Base-by-base conservation (phyloP, 2,888 invertebrate species). In the Dendrolimus houi region DNA sequence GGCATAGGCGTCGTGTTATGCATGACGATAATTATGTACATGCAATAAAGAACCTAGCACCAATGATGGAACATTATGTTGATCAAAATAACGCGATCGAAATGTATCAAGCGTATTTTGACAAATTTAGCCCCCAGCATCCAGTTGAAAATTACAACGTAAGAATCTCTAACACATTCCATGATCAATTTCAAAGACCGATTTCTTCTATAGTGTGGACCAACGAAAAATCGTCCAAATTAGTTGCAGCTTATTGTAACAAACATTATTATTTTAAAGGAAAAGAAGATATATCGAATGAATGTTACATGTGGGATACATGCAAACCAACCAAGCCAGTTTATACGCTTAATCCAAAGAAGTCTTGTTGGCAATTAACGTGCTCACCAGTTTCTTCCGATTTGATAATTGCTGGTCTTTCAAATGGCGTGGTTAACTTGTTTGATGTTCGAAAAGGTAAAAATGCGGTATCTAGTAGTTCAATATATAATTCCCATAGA, bases 381-480 rank as follows among this genome's bases (percentile, higher is more conserved):
- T 84, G 87, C 64, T 85, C 87, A 2, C 83, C 81, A 14, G 59
- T 66, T 58, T 72, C 81, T 56, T 74, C 87, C 52, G 76, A 83
- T 57, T 56, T 85, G 59, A 61, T 90, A 56, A 61, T 86, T 52
- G 74, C 77, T 52, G 89, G 88, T 29, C 80, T 88, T 52, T 74
- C 80, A 63, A 81, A 84, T 68, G 90, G 89, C 56, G 85, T 75
- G 9, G 77, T 84, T 41, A 75, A 72, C 62, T 64, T 87, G 57
- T 97, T 96, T 94, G 97, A 97, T 74, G 92, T 94, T 12, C 92
- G 98, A 52, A 93, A 94, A 70, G 95, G 96, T 52, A 88, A 92
- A 56, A 92, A 93, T 69, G 94, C 97, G 6, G 93, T 96, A 9
- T 95, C 94, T 68, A 91, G 92, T 60, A 95, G 95, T 71, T 92